A percentile compares a stretch with the other conserved stretches of the same genome.
Evolutionary conservation across 2,113 vertebrate species (phyloP).

Genomic region (Petroica traversi): DNA sequence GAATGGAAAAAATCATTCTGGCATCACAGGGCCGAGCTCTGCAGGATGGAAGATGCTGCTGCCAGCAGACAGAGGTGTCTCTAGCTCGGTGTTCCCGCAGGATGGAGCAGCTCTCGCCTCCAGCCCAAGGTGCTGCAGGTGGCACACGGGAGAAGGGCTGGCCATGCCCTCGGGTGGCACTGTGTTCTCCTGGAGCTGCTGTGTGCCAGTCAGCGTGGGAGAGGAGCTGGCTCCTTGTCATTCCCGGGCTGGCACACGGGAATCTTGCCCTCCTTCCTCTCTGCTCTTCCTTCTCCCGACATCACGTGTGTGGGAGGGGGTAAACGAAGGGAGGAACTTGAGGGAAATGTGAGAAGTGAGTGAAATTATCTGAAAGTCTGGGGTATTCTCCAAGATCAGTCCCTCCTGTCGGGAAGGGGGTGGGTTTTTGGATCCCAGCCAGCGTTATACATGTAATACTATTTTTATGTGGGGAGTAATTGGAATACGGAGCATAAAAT

Average conservation of each 20-base stretch:
- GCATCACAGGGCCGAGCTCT: too few species aligned
- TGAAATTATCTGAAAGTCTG: constrained; percentile 39
- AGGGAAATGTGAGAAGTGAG: constrained; percentile 35
- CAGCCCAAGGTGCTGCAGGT: neutral
- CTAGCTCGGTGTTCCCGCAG: neutral
- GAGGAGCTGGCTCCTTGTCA: constrained; percentile 44
- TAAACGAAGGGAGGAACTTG: neutral
- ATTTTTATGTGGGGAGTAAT: constrained; percentile 34
- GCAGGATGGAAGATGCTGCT: neutral
- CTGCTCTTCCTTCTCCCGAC: neutral
- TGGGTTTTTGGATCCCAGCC: constrained; percentile 16
- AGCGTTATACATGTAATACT: neutral
- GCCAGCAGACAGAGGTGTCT: too few species aligned
- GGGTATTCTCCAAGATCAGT: constrained; percentile 37
- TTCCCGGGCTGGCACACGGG: constrained; percentile 19
- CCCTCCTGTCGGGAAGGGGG: constrained; percentile 19
- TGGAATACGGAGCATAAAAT: neutral
- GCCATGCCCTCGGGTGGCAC: constrained; percentile 45
- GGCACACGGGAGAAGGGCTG: constrained; percentile 2
- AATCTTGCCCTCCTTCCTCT: constrained; percentile 44
- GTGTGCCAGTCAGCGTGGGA: constrained; percentile 62
- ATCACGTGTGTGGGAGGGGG: constrained; percentile 50
- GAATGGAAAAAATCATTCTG: too few species aligned
- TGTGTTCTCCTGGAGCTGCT: constrained; percentile 30
- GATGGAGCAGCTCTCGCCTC: neutral